phyloP scores from a whole-genome alignment of 2,888 invertebrate genomes.

The Sipha maydis region DNA sequence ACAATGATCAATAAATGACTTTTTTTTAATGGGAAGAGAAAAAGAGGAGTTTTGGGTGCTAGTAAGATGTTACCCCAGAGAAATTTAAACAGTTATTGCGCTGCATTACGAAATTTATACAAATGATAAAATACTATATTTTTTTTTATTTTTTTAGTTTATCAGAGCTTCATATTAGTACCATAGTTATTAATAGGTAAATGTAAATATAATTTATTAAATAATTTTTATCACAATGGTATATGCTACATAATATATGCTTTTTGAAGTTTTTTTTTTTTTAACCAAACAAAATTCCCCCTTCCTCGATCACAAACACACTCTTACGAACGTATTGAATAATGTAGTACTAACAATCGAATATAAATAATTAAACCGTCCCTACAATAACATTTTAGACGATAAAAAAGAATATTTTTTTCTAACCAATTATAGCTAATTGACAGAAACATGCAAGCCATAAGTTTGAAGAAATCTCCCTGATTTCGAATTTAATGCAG shows the following conservation, averaged over 20 bases:
- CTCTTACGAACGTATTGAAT: constrained; percentile 3
- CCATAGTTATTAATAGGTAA: too few relatives aligned
- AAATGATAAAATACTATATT: too few relatives aligned
- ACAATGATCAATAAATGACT: too few relatives aligned
- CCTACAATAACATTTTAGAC: constrained; percentile 1
- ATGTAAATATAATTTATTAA: neutral
- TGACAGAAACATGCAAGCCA: constrained; percentile 17
- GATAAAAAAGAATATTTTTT: neutral
- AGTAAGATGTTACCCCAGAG: too few relatives aligned
- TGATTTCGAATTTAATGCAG: neutral
- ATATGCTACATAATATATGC: constrained; percentile 18
- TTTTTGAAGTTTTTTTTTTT: constrained; percentile 47
- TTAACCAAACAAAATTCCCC: neutral
- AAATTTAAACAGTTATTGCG: too few relatives aligned
- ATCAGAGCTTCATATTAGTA: too few relatives aligned
- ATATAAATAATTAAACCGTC: neutral
- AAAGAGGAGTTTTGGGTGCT: too few relatives aligned
- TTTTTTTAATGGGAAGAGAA: too few relatives aligned
- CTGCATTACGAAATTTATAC: too few relatives aligned
- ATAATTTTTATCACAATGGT: neutral
- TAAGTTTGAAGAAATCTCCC: neutral
- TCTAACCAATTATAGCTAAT: constrained; percentile 52
- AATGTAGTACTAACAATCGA: neutral
- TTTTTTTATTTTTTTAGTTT: too few relatives aligned
- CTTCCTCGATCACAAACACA: neutral